A percentile compares a stretch with the other conserved stretches of the same genome.
Conservation (phyloP, 2,797 vertebrate genomes). For the Gymnoscopelus braueri region DNA sequence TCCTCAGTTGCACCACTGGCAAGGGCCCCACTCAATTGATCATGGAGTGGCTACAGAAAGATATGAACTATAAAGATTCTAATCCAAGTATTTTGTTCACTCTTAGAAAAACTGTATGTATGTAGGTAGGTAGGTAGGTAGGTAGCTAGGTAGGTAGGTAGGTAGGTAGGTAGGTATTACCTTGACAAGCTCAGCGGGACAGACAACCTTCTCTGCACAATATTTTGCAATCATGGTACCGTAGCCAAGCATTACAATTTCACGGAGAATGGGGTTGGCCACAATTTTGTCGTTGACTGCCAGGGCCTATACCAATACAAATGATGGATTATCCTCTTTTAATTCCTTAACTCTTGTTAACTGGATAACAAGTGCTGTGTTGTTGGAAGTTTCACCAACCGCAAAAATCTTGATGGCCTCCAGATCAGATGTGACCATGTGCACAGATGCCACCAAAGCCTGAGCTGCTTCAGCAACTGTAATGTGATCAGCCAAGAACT, state of each 20-base stretch:
- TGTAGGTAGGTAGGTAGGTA: too few relatives aligned
- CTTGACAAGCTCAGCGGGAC: conserved; percentile 79
- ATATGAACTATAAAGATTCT: conserved; percentile 2
- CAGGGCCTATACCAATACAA: conserved; percentile 51
- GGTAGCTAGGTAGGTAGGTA: too few relatives aligned
- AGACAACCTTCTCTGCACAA: conserved; percentile 70
- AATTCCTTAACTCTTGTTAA: neutral
- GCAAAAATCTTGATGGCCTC: conserved; percentile 72
- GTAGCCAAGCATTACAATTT: conserved; percentile 81
- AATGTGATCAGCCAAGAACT: conserved; percentile 74
- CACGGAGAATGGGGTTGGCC: conserved; percentile 67
- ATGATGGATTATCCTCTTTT: neutral
- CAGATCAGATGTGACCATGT: conserved; percentile 76
- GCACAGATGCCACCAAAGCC: conserved; percentile 77
- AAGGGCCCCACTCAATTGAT: conserved; percentile 63
- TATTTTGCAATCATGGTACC: conserved; percentile 84
- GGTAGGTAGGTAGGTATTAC: conserved; percentile 57
- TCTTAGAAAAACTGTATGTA: neutral
- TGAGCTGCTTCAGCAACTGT: conserved; percentile 73
- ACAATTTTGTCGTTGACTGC: conserved; percentile 47
- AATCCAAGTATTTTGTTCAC: conserved; percentile 20
- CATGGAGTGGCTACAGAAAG: conserved; percentile 75
- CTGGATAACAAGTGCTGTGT: neutral
- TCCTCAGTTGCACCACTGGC: conserved; percentile 59
- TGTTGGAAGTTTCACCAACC: conserved; percentile 51